A percentile compares a stretch with the other conserved stretches of the same genome.
Evolutionary conservation across 2,797 vertebrate genomes (phyloP).

Genomic region (Anomalospiza imberbis): DNA sequence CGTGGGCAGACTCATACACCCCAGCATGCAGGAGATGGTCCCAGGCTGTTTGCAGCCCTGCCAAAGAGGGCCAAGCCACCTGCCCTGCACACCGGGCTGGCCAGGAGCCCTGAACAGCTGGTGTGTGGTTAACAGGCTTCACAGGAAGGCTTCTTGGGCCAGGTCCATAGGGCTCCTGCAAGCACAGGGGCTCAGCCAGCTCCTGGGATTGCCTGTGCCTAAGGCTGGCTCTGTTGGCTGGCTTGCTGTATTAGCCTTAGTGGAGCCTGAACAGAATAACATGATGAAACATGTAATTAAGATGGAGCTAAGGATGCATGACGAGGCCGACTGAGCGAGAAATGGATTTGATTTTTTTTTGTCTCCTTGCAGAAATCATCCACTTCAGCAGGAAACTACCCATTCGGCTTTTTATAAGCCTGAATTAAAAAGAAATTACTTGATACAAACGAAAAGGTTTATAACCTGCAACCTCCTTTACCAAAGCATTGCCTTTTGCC

Average conservation of each 20-base stretch:
- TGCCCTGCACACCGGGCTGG: not conserved
- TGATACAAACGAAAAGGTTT: constrained; percentile 43
- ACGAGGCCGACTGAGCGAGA: constrained; percentile 60
- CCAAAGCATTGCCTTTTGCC: constrained; percentile 2
- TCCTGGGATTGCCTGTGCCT: not conserved
- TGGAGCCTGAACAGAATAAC: constrained; percentile 48
- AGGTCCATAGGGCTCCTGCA: not conserved
- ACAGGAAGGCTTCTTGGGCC: not conserved
- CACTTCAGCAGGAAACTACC: constrained; percentile 50
- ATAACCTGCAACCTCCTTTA: constrained; percentile 35
- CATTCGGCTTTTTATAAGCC: constrained; percentile 27
- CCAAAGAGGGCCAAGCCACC: not conserved
- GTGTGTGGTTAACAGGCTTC: not conserved
- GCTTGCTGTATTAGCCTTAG: constrained; percentile 36
- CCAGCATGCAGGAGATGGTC: not conserved
- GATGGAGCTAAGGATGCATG: constrained; percentile 68
- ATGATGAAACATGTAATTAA: constrained; percentile 69
- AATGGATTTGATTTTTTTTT: constrained; percentile 60
- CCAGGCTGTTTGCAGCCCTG: not conserved
- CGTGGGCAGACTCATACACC: accelerated
- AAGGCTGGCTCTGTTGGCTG: constrained; percentile 35
- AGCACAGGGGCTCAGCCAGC: not conserved
- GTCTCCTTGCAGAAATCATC: constrained; percentile 63
- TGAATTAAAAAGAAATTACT: constrained; percentile 59
- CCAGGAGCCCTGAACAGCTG: not conserved